These are phyloP conservation scores for Platygyra sinensis DNA, from an alignment of 64 coral and sea anemone genomes.

Conservation along the genomic window DNA sequence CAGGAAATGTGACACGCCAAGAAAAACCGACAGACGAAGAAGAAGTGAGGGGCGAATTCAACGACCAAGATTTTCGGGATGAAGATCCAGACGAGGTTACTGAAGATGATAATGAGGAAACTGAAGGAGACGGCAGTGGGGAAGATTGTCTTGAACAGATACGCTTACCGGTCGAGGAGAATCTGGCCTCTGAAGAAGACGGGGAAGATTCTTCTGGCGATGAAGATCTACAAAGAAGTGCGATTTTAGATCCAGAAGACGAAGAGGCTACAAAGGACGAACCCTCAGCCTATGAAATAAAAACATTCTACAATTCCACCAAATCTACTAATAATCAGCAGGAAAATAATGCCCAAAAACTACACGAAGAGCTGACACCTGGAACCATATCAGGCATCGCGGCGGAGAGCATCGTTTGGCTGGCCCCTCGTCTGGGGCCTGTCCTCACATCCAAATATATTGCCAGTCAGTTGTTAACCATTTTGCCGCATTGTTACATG, in stretches of 20 bases:
- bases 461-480: constrained; percentile 65
- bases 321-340: background rate
- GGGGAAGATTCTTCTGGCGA: background rate
- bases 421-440: constrained; percentile 81
- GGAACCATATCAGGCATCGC: constrained; percentile 71
- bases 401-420: constrained; percentile 82
- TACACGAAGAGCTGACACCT: constrained; percentile 56
- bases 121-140: background rate
- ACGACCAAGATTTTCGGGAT: background rate
- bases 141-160: background rate
- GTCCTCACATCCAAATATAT: constrained; percentile 75
- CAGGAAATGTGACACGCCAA: background rate
- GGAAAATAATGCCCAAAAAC: constrained; percentile 6
- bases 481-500: constrained; percentile 88
- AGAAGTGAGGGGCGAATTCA: background rate
- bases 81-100: background rate
- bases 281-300: background rate
- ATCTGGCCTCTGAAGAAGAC: constrained; percentile 4
- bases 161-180: background rate
- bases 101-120: background rate
- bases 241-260: constrained; percentile 1
- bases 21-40: background rate
- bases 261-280: background rate
- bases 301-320: constrained; percentile 23
- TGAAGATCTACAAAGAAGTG: background rate